Evolutionary conservation across 1,140 invertebrate species (phyloP).

Genomic region (Drosophila burlai): DNA sequence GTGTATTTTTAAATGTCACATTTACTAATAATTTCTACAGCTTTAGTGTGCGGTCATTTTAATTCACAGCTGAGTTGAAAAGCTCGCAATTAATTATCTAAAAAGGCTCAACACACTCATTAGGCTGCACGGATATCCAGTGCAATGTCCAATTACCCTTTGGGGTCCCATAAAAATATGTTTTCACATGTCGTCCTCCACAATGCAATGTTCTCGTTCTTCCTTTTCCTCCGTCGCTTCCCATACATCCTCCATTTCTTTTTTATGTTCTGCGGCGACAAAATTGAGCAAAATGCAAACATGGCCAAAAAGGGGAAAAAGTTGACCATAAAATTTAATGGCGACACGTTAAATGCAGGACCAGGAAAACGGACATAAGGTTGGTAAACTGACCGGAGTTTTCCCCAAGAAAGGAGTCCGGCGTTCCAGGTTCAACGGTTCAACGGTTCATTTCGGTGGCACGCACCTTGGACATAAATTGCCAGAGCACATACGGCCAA

Average conservation of each 20-base stretch:
- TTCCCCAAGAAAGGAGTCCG: constrained; percentile 41
- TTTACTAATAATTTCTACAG: not conserved
- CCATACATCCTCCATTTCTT: constrained; percentile 20
- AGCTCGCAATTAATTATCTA: constrained; percentile 59
- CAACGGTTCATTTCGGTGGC: constrained; percentile 57
- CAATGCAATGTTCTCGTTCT: constrained; percentile 36
- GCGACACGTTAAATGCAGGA: constrained; percentile 47
- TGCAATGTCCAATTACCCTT: constrained; percentile 52
- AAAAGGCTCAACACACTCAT: constrained; percentile 58
- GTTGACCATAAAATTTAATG: constrained; percentile 60
- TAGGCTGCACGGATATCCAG: constrained; percentile 48
- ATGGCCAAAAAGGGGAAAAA: constrained; percentile 33
- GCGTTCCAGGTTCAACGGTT: constrained; percentile 49
- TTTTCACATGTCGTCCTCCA: constrained; percentile 57
- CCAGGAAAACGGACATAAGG: constrained; percentile 23
- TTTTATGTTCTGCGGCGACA: constrained; percentile 53
- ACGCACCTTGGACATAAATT: constrained; percentile 63
- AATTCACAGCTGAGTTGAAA: constrained; percentile 54
- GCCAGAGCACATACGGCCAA: constrained; percentile 46
- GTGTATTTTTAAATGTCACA: not conserved
- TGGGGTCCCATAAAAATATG: constrained; percentile 63
- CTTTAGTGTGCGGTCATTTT: constrained; percentile 13
- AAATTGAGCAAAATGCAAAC: constrained; percentile 61
- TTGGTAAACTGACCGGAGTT: constrained; percentile 36
- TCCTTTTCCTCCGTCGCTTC: constrained; percentile 1